Percentiles rank a stretch among this genome's conserved stretches.
phyloP scores from a whole-genome alignment of 92 coral and sea anemone genomes.

The Porites cylindrica region DNA sequence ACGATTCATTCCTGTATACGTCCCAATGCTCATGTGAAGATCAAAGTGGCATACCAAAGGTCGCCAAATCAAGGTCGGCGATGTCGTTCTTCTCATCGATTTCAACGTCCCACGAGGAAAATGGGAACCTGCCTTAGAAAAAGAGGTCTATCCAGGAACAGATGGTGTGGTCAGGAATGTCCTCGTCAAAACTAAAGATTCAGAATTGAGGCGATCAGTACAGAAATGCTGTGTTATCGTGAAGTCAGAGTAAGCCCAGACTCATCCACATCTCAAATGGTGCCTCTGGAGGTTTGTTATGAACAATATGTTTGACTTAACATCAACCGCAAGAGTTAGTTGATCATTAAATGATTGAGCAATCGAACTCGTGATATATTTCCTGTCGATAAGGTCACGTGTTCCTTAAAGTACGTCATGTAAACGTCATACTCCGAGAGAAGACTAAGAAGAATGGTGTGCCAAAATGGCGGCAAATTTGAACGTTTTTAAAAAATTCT shows the following conservation, averaged over 20 bases:
- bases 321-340: too few relatives aligned
- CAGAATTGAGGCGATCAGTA: background rate
- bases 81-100: conserved; percentile 61
- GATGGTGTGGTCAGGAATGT: conserved; percentile 64
- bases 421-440: too few relatives aligned
- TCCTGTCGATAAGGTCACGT: too few relatives aligned
- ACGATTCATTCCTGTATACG: conserved; percentile 30
- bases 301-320: too few relatives aligned
- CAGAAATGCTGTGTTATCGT: conserved; percentile 53
- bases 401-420: too few relatives aligned
- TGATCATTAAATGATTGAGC: too few relatives aligned
- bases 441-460: too few relatives aligned
- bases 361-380: too few relatives aligned
- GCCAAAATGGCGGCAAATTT: too few relatives aligned
- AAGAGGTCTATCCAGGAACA: conserved; percentile 34
- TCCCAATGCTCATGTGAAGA: conserved; percentile 42
- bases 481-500: too few relatives aligned
- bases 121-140: conserved; percentile 55
- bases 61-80: conserved; percentile 47
- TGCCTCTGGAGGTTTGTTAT: background rate
- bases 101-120: conserved; percentile 56
- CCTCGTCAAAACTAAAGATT: conserved; percentile 33
- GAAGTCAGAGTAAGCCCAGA: conserved; percentile 22
- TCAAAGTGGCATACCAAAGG: conserved; percentile 48
- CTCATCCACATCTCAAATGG: background rate